Evolutionary conservation across 2,113 vertebrate genomes (phyloP).

Genomic region (Rutilus rutilus): DNA sequence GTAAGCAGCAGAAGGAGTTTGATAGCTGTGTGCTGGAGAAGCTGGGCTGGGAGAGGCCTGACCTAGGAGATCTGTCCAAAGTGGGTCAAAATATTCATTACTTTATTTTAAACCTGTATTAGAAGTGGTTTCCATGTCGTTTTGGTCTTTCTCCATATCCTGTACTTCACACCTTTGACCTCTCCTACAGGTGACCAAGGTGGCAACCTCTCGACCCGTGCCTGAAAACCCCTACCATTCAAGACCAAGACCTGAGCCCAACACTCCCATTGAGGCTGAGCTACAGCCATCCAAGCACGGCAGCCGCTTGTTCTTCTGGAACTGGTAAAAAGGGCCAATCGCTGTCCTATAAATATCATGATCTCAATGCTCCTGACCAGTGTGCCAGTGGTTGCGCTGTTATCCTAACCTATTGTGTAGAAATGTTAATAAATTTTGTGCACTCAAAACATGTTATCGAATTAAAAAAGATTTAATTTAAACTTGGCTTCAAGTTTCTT

Average conservation of each 20-base stretch:
- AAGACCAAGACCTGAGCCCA: slow-evolving; percentile 86
- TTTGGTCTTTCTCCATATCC: neutral
- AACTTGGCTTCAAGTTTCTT: neutral
- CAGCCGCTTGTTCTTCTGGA: slow-evolving; percentile 90
- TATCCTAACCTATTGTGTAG: slow-evolving; percentile 39
- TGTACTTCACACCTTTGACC: neutral
- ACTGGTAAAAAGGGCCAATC: slow-evolving; percentile 74
- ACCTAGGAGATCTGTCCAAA: slow-evolving; percentile 93
- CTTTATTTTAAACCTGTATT: neutral
- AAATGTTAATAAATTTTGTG: slow-evolving; percentile 43
- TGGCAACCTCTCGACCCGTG: slow-evolving; percentile 85
- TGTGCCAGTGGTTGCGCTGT: neutral
- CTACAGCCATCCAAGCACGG: slow-evolving; percentile 87
- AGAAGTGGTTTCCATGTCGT: neutral
- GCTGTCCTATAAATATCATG: neutral
- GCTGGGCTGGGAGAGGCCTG: slow-evolving; percentile 92
- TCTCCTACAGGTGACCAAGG: slow-evolving; percentile 89
- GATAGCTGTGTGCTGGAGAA: slow-evolving; percentile 94
- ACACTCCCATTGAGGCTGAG: slow-evolving; percentile 77
- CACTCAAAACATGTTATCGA: slow-evolving; percentile 24
- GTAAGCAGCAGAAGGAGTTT: slow-evolving; percentile 87
- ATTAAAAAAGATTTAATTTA: slow-evolving; percentile 55
- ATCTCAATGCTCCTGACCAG: slow-evolving; percentile 20
- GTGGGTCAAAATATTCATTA: slow-evolving; percentile 70
- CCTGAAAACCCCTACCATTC: slow-evolving; percentile 92